Conservation (phyloP, 2,888 invertebrate species). For the Dryobotodes eremita region DNA sequence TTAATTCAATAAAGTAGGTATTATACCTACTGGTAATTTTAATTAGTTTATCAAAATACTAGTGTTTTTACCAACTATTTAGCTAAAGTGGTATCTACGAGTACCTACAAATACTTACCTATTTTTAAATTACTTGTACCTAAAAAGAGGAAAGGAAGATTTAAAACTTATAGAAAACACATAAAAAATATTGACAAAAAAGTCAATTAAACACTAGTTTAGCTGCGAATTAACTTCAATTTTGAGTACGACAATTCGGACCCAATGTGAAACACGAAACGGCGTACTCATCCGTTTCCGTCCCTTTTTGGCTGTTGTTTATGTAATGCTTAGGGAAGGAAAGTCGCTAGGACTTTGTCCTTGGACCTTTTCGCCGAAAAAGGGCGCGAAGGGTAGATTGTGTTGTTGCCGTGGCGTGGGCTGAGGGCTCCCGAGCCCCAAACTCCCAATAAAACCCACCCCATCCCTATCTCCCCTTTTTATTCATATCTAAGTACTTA, state of each 20-base stretch:
- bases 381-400: slow-evolving; percentile 10
- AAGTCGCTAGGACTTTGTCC: slow-evolving; percentile 32
- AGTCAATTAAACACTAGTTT: no score
- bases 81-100: neutral
- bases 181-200: neutral
- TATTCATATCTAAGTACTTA: neutral
- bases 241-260: slow-evolving; percentile 11
- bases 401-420: neutral
- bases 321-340: neutral
- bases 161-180: neutral
- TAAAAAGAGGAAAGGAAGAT: neutral
- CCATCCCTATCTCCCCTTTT: slow-evolving; percentile 4
- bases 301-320: neutral
- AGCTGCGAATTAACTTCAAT: neutral
- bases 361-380: slow-evolving; percentile 20
- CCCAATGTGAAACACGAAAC: slow-evolving; percentile 16
- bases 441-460: slow-evolving; percentile 1
- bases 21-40: neutral
- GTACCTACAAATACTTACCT: neutral
- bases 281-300: slow-evolving; percentile 27
- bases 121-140: neutral
- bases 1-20: no score
- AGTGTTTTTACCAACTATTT: neutral
- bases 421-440: neutral
- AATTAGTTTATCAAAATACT: neutral